A percentile compares a stretch with the other conserved stretches of the same genome.
phyloP scores from a whole-genome alignment of 2,888 invertebrate genomes.

The Acheta domesticus region DNA sequence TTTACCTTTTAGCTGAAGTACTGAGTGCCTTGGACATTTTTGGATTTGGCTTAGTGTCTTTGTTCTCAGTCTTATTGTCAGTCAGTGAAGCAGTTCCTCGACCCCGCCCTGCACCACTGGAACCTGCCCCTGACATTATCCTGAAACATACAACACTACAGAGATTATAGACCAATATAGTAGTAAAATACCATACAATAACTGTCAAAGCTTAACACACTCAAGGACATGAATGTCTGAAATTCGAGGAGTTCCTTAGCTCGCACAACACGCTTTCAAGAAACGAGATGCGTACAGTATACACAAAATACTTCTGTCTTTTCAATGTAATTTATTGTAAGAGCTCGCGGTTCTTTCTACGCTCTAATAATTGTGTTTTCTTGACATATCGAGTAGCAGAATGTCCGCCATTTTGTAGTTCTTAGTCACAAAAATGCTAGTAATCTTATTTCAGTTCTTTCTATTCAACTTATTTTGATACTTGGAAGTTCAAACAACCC shows the following conservation, averaged over 20 bases:
- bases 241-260: too few relatives aligned
- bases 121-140: slow-evolving; percentile 46
- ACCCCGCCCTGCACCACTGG: slow-evolving; percentile 49
- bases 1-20: slow-evolving; percentile 78
- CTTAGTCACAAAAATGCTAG: neutral
- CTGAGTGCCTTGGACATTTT: slow-evolving; percentile 93
- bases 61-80: slow-evolving; percentile 70
- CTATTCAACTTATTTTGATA: too few relatives aligned
- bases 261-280: too few relatives aligned
- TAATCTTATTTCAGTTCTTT: too few relatives aligned
- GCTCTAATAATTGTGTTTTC: neutral
- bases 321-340: neutral
- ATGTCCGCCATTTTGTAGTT: slow-evolving; percentile 11
- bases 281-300: neutral
- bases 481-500: too few relatives aligned
- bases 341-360: neutral
- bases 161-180: neutral
- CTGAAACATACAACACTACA: slow-evolving; percentile 33
- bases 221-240: too few relatives aligned
- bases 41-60: slow-evolving; percentile 81
- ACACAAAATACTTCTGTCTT: neutral
- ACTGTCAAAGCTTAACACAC: too few relatives aligned
- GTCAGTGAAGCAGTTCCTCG: slow-evolving; percentile 56
- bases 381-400: neutral
- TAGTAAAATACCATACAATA: too few relatives aligned